phyloP scores from a whole-genome alignment of 2,797 vertebrate species.

The Acropternis orthonyx region DNA sequence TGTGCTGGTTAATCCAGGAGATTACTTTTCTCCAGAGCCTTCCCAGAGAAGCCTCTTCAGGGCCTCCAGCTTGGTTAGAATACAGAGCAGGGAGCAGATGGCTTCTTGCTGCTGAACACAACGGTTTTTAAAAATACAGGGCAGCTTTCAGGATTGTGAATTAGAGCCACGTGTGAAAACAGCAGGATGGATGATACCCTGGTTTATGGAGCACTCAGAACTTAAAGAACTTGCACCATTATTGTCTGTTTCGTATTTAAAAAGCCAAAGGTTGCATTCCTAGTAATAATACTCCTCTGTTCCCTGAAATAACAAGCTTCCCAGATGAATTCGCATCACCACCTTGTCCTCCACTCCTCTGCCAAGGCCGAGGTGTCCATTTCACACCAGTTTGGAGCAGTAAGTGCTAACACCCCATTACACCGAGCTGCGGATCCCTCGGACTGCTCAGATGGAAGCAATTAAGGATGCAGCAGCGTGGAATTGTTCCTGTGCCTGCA shows the following conservation, averaged over 20 bases:
- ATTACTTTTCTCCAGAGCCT: constrained; percentile 63
- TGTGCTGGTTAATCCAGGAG: constrained; percentile 53
- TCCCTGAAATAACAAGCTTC: background rate
- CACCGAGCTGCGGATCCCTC: background rate
- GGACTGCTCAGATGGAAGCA: background rate
- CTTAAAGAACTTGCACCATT: background rate
- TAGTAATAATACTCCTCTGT: background rate
- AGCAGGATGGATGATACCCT: background rate
- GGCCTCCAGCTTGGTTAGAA: constrained; percentile 16
- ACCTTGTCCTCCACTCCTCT: background rate
- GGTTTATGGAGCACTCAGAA: background rate
- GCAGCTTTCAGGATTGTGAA: background rate
- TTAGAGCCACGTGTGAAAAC: background rate
- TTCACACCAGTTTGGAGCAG: background rate
- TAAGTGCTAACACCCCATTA: background rate
- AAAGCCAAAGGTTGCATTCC: background rate
- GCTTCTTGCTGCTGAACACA: background rate
- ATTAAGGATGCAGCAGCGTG: background rate
- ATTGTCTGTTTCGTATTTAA: background rate
- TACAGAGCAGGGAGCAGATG: constrained; percentile 24
- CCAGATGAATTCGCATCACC: background rate
- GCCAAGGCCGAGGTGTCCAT: background rate
- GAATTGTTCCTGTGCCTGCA: background rate
- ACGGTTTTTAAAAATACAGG: background rate
- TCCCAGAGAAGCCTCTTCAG: constrained; percentile 47